Percentiles rank a stretch among this genome's conserved stretches.
These are phyloP conservation scores for Crotalus helleri DNA, from an alignment of 2,113 vertebrate species.

Conservation along the genomic window DNA sequence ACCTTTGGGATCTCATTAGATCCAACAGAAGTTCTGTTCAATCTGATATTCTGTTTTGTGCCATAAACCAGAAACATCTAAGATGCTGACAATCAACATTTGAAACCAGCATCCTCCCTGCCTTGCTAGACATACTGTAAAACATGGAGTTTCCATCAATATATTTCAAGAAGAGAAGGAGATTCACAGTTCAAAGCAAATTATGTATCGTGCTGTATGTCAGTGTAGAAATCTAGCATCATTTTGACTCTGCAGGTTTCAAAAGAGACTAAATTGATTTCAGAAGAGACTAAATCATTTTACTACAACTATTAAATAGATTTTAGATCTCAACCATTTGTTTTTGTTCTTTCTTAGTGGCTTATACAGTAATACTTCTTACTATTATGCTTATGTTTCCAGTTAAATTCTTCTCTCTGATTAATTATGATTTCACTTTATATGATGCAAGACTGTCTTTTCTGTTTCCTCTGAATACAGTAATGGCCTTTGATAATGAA, in stretches of 20 bases:
- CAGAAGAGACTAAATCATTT: not conserved
- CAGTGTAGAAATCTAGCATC: not conserved
- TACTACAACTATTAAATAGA: not conserved
- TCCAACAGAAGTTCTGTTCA: not conserved
- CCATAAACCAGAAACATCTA: not conserved
- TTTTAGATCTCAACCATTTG: not conserved
- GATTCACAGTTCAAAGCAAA: not conserved
- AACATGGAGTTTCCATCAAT: not conserved
- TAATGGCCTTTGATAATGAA: not conserved
- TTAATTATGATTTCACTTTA: slow-evolving; percentile 20
- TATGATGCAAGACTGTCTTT: not conserved
- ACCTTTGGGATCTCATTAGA: not conserved
- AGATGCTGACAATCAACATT: not conserved
- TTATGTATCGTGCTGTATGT: not conserved
- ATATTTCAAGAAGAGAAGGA: not conserved
- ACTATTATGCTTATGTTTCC: not conserved
- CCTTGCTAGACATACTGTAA: not conserved
- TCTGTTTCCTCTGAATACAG: not conserved
- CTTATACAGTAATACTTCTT: slow-evolving; percentile 29
- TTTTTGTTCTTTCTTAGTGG: slow-evolving; percentile 19
- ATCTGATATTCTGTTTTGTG: not conserved
- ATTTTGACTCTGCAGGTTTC: not conserved
- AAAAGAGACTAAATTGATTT: not conserved
- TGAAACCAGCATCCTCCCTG: not conserved
- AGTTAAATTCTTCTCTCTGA: slow-evolving; percentile 18